Base-by-base conservation (phyloP, 2,888 invertebrate species). In the Euphydryas editha region DNA sequence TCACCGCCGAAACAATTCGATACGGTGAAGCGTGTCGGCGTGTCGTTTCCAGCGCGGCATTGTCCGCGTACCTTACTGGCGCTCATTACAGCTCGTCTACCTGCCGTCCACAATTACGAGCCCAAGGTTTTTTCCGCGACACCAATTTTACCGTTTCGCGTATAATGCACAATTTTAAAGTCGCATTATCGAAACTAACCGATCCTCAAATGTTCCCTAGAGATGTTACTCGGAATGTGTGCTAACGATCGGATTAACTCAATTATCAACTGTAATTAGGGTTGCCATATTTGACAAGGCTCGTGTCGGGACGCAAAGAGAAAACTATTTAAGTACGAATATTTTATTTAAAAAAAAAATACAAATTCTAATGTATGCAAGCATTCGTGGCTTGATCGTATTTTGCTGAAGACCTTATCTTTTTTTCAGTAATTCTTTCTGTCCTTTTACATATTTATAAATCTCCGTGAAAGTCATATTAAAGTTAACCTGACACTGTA, bases 81-180 rank as follows among this genome's bases (percentile, higher is more conserved):
- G 69, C 68, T 72, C 73, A 73, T 73, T 74, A 70, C 68, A 47
- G 62, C 17, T 30, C 30, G 30, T 61, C 71, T 73, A 73, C 74
- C 74, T 73, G 71, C 70, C 69, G 57, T 66, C 65, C 74, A 70
- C 73, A 71, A 71, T 75, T 75, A 73, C 66, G 62, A 36, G 62
- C 68, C 70, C 73, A 70, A 70, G 71, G 69, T 70, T 74, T 75
- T 74, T 74, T 73, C 70, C 71, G 74, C 73, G 72, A 74, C 73
- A 72, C 69, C 68, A 70, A 72, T 70, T 71, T 67, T 61, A 70
- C 71, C 71, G 72, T 72, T 71, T 67, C 71, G 69, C 68, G 70
- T 68, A 67, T 69, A 72, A 67, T 72, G 47, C 59, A 62, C 44
- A 60, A 64, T 61, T 56, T 73, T 68, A 62, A 73, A 70, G 64